Conservation (phyloP, 2,888 invertebrate species). For the Lucinisca nassula region DNA sequence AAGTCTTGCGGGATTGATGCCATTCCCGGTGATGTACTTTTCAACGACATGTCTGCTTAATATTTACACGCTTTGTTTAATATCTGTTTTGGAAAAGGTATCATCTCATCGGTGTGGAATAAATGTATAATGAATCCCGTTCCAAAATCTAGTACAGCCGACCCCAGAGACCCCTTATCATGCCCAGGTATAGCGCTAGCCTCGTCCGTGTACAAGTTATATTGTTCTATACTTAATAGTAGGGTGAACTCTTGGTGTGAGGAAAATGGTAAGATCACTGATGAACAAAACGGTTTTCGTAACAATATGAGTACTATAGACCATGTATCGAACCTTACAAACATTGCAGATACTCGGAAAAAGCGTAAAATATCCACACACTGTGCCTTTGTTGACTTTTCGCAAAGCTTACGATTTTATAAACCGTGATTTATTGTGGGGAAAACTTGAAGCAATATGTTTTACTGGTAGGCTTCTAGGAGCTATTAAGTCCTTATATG, state of each 20-base stretch:
- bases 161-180: conserved; percentile 13
- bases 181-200: conserved; percentile 32
- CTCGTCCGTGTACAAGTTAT: conserved; percentile 18
- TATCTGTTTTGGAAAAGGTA: conserved; percentile 31
- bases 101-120: neutral
- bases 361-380: conserved; percentile 7
- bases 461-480: neutral
- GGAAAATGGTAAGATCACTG: neutral
- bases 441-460: neutral
- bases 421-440: conserved; percentile 1
- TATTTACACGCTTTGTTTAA: conserved; percentile 29
- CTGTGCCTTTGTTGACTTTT: conserved; percentile 21
- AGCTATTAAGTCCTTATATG: neutral
- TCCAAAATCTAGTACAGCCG: conserved; percentile 21
- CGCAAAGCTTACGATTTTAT: conserved; percentile 23
- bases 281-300: conserved; percentile 25
- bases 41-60: neutral
- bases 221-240: conserved; percentile 19
- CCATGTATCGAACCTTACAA: conserved; percentile 21
- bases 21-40: conserved; percentile 16
- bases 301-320: conserved; percentile 24
- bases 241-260: conserved; percentile 26
- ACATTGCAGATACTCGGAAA: conserved; percentile 14
- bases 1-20: conserved; percentile 28
- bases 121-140: conserved; percentile 43